Percentiles rank a stretch among this genome's conserved stretches.
Conservation (phyloP, 2,113 vertebrate species). For the Neolamprologus tretocephalus region DNA sequence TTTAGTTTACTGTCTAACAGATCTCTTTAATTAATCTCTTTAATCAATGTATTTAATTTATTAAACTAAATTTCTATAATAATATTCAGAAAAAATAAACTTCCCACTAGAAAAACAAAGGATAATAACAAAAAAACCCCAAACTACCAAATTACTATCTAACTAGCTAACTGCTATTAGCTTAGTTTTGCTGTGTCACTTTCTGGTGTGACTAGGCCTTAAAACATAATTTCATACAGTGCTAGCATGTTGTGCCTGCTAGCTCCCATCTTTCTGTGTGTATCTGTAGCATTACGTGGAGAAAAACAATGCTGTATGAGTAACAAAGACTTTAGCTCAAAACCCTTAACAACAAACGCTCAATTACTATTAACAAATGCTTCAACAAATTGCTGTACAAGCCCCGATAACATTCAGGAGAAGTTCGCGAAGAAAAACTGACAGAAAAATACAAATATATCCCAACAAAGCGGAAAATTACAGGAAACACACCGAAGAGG, state of each 20-base stretch:
- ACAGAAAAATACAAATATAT: conserved; percentile 26
- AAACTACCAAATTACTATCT: background rate
- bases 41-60: background rate
- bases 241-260: background rate
- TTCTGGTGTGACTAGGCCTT: background rate
- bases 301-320: background rate
- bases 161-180: background rate
- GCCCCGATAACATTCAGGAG: conserved; percentile 1
- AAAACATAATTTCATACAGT: background rate
- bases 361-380: conserved; percentile 1
- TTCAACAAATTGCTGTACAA: conserved; percentile 4
- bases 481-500: background rate
- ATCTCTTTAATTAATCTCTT: background rate
- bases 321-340: conserved; percentile 3
- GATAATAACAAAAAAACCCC: accelerated
- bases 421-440: conserved; percentile 1
- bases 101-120: background rate
- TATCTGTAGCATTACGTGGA: background rate
- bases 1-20: background rate
- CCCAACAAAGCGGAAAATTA: conserved; percentile 3
- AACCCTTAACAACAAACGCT: conserved; percentile 19
- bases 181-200: background rate
- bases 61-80: background rate
- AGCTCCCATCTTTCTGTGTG: background rate
- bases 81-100: background rate